These are phyloP conservation scores for Mixornis gularis DNA, from an alignment of 2,113 vertebrate species.

Conservation along the genomic window DNA sequence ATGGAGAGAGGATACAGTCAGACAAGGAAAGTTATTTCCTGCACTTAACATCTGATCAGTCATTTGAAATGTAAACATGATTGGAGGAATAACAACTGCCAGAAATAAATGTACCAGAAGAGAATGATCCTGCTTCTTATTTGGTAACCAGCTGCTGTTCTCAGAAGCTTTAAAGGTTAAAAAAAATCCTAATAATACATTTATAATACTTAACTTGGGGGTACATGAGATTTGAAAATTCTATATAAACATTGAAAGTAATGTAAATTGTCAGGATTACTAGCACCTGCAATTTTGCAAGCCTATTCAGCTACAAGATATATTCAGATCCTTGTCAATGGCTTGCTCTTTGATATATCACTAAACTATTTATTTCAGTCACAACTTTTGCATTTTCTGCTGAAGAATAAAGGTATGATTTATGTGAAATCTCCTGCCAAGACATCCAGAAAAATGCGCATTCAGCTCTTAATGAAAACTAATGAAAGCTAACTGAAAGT, in stretches of 20 bases:
- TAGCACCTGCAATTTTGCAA: background rate
- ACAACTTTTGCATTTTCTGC: background rate
- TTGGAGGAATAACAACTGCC: background rate
- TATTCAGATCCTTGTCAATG: background rate
- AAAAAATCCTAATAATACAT: background rate
- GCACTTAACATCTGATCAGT: conserved; percentile 14
- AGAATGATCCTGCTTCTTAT: background rate
- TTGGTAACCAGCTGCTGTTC: background rate
- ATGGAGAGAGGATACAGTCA: background rate
- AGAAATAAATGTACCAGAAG: background rate
- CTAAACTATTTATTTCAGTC: background rate
- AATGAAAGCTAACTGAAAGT: background rate
- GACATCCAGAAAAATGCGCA: background rate
- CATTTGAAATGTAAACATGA: background rate
- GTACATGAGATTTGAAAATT: background rate
- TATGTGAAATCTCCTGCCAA: background rate
- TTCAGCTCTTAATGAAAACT: background rate
- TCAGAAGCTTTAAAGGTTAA: background rate
- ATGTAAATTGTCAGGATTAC: background rate
- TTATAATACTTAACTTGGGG: background rate
- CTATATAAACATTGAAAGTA: background rate
- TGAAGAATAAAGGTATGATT: background rate
- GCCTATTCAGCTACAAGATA: background rate
- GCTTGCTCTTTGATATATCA: background rate
- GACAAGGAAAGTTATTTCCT: conserved; percentile 28